Evolutionary conservation across 2,888 invertebrate species (phyloP), one percentile per base, ranked within the genome.

Genomic region (Perdita meconis): DNA sequence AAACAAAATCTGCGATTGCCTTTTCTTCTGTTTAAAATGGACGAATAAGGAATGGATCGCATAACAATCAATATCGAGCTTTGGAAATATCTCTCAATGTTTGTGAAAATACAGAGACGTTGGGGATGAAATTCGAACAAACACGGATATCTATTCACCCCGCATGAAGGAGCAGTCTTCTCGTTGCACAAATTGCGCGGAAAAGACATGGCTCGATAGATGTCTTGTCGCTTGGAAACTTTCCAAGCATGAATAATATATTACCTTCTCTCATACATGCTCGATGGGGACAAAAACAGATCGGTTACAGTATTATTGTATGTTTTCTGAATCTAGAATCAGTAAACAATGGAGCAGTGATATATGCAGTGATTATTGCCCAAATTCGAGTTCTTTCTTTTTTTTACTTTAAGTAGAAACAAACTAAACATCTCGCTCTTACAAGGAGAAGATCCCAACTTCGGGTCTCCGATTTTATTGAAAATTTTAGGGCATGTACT

Each of bases 231-330:
- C 66, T 77, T 78, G 77, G 74, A 80, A 78, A 76, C 13, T 56
- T 78, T 78, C 77, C 78, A 69, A 72, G 47, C 76, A 73, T 68
- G 69, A 73, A 81, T 81, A 81, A 82, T 82, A 77, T 69, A 78
- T 85, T 69, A 80, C 75, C 76, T 77, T 63, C 74, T 34, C 53
- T 70, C 72, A 55, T 77, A 70, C 64, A 44, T 57, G 59, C 34
- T 51, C 57, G 30, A 64, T 59, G 24, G 57, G 2, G 44, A 22
- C 51, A 65, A 65, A 50, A 61, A 40, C 65, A 53, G 53, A 71
- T 75, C 50, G 40, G 66, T 47, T 61, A 40, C 60, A 16, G 22
- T 47, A 60, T 64, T 56, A 51, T 40, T 42, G 13, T 12, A 44
- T 26, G 13, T 16, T 34, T 57, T 16, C 19, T 13, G 57, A 66